Conservation (phyloP, 92 coral and sea anemone genomes). For the Plumapathes pennacea region DNA sequence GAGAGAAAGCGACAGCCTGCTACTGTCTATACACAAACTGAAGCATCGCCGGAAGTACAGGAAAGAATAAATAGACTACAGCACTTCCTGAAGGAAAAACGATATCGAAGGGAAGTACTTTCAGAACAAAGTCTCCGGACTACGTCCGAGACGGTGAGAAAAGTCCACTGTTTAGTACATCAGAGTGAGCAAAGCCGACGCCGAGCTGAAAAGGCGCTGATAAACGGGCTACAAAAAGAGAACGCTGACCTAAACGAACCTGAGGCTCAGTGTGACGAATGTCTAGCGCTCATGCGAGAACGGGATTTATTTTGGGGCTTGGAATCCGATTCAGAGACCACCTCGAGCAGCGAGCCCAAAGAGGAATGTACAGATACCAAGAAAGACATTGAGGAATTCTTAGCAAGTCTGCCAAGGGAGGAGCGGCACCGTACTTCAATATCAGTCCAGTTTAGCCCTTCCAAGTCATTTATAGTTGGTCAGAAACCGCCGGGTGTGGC, state of each 20-base stretch:
- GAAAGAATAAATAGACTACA: conserved; percentile 30
- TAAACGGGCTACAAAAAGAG: neutral
- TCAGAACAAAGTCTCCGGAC: too few relatives aligned
- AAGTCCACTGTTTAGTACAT: neutral
- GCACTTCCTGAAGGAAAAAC: conserved; percentile 15
- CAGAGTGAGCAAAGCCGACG: neutral
- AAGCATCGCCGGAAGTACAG: too few relatives aligned
- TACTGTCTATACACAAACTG: too few relatives aligned
- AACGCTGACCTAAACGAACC: neutral
- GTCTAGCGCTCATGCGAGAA: conserved; percentile 17
- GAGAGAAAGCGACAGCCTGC: too few relatives aligned
- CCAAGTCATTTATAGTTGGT: conserved; percentile 4
- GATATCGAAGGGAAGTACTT: too few relatives aligned
- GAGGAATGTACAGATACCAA: neutral
- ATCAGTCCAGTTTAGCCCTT: conserved; percentile 1
- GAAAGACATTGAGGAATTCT: neutral
- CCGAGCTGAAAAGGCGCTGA: too few relatives aligned
- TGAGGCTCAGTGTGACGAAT: conserved; percentile 17
- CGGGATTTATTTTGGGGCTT: conserved; percentile 67
- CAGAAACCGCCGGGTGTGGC: conserved; percentile 13
- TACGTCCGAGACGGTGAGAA: too few relatives aligned
- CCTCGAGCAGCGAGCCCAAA: conserved; percentile 6
- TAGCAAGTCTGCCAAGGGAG: neutral
- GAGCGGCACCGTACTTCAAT: neutral
- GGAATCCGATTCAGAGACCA: conserved; percentile 55